phyloP scores from a whole-genome alignment of 2,888 invertebrate species.

The Reticulitermes lucifugus region DNA sequence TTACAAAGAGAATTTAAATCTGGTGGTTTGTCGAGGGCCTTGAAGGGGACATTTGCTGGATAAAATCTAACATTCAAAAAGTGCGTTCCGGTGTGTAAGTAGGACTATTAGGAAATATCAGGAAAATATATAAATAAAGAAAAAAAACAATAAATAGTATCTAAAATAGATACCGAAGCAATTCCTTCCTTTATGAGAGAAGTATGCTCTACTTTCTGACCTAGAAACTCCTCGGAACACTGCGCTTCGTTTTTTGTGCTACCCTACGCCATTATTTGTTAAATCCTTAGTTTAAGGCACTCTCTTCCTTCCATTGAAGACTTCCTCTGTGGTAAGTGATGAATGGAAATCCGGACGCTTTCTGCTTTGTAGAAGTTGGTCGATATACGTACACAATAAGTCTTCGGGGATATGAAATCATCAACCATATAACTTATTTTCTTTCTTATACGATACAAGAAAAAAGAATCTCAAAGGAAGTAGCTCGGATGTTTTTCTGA shows the following conservation, averaged over 20 bases:
- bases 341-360: neutral
- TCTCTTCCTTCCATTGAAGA: neutral
- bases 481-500: neutral
- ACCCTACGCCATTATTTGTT: neutral
- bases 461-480: neutral
- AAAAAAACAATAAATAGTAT: no score
- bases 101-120: no score
- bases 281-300: neutral
- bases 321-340: neutral
- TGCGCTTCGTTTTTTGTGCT: neutral
- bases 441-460: neutral
- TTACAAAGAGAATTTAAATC: no score
- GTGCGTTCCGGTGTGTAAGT: no score
- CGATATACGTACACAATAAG: neutral
- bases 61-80: no score
- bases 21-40: no score
- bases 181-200: no score
- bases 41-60: no score
- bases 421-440: neutral
- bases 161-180: no score
- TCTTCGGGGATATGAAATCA: neutral
- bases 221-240: no score
- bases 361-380: neutral
- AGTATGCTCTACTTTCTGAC: no score
- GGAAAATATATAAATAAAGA: no score